Conservation (phyloP, 2,888 invertebrate genomes). For the Diarsia dahlii region DNA sequence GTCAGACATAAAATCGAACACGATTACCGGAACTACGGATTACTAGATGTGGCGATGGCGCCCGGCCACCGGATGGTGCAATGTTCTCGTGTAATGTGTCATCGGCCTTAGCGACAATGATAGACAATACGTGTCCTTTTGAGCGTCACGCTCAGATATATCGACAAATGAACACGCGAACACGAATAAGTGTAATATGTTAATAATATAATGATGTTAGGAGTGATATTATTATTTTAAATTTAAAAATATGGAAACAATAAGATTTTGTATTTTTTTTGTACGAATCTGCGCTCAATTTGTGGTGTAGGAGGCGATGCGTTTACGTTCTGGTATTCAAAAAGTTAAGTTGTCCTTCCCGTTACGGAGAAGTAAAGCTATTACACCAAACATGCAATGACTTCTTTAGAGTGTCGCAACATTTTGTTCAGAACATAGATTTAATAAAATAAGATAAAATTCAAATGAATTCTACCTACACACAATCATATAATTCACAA, state of each 20-base stretch:
- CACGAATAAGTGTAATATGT: too few relatives aligned
- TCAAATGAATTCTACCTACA: slow-evolving; percentile 25
- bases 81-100: slow-evolving; percentile 27
- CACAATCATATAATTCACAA: slow-evolving; percentile 8
- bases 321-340: too few relatives aligned
- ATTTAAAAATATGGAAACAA: too few relatives aligned
- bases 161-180: too few relatives aligned
- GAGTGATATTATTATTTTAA: too few relatives aligned
- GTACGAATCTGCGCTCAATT: too few relatives aligned
- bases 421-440: not conserved
- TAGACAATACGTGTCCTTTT: slow-evolving; percentile 9
- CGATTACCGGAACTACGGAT: slow-evolving; percentile 26
- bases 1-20: not conserved
- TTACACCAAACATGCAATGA: slow-evolving; percentile 13
- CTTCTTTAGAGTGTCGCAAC: too few relatives aligned
- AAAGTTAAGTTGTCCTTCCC: not conserved
- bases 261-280: too few relatives aligned
- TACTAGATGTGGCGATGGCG: slow-evolving; percentile 19
- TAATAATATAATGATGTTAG: too few relatives aligned
- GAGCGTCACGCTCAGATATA: too few relatives aligned
- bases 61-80: slow-evolving; percentile 8
- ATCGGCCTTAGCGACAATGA: slow-evolving; percentile 27
- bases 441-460: slow-evolving; percentile 2
- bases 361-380: not conserved
- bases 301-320: too few relatives aligned